A percentile compares a stretch with the other conserved stretches of the same genome.
phyloP scores from a whole-genome alignment of 2,888 invertebrate genomes.

The Ariolimax columbianus region DNA sequence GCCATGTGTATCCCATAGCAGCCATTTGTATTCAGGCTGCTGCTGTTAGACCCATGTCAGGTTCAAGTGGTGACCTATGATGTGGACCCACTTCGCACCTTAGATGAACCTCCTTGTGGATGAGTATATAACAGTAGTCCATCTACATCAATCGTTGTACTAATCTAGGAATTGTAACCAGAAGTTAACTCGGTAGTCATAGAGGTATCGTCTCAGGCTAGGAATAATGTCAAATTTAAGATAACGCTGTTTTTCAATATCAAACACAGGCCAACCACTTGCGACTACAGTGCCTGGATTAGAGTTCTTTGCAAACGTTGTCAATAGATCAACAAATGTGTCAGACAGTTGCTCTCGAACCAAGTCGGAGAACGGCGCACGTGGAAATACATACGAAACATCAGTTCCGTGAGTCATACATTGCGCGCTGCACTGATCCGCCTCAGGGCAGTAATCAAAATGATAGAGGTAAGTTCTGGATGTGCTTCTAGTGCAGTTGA shows the following conservation, averaged over 20 bases:
- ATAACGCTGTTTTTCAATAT: not conserved
- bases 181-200: slow-evolving; percentile 30
- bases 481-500: not conserved
- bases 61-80: too few species aligned
- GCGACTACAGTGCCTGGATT: slow-evolving; percentile 23
- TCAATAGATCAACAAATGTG: slow-evolving; percentile 27
- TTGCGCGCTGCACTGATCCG: not conserved
- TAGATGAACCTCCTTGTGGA: too few species aligned
- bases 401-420: slow-evolving; percentile 36
- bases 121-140: too few species aligned
- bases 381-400: slow-evolving; percentile 29
- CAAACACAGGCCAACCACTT: slow-evolving; percentile 34
- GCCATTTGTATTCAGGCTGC: too few species aligned
- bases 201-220: not conserved
- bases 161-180: slow-evolving; percentile 38
- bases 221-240: slow-evolving; percentile 16
- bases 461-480: slow-evolving; percentile 22
- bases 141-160: not conserved
- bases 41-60: too few species aligned
- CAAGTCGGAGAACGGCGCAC: not conserved
- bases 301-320: slow-evolving; percentile 26
- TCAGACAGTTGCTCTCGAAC: slow-evolving; percentile 26
- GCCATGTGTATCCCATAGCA: too few species aligned
- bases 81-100: too few species aligned
- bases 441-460: slow-evolving; percentile 38